Evolutionary conservation across 2,888 invertebrate species (phyloP), one percentile per base, ranked within the genome.

Genomic region (Mesochorus sp.): DNA sequence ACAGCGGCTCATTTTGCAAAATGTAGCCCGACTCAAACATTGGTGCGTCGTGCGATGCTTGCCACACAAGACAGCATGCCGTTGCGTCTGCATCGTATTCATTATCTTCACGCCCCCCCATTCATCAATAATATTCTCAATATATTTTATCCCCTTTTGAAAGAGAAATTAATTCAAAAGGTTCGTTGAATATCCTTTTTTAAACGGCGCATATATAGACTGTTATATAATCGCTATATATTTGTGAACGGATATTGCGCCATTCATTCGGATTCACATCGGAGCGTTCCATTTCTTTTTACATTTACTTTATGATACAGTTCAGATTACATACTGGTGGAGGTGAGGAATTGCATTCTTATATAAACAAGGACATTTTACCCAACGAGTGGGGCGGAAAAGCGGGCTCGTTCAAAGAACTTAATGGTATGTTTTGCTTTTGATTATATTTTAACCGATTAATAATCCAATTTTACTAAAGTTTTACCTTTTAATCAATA

Each of bases 361-460:
- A 89, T 64, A 84, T 92, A 53, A 88, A 91, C 14, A 90, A 87
- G 53, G 89, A 90, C 4, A 90, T 91, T 47, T 83, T 92, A 21
- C 92, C 92, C 0, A 87, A 87, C 1, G 92, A 92, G 80, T 92
- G 91, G 86, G 92, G 92, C 34, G 92, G 92, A 6, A 89, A 89
- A 64, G 88, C 91, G 8, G 91, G 91, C 62, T 87, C 87, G 12
- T 87, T 90, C 14, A 53, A 83, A 3, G 88, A 90, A 70, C 81
- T 91, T 1, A 91, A 88, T 67, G 88, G 91, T 90, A 61, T 3
- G 66, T 47, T 5, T 71, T 72, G 4, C 1, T n/a, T 24, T 34
- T 19, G 12, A n/a, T n/a, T n/a, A 31, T 31, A 10, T 31, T 31
- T 31, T 10, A 2, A 31, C 10, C 31, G 10, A 31, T 21, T 3